Evolutionary conservation across 1,140 invertebrate species (phyloP).

Genomic region (Caerostris darwini): DNA sequence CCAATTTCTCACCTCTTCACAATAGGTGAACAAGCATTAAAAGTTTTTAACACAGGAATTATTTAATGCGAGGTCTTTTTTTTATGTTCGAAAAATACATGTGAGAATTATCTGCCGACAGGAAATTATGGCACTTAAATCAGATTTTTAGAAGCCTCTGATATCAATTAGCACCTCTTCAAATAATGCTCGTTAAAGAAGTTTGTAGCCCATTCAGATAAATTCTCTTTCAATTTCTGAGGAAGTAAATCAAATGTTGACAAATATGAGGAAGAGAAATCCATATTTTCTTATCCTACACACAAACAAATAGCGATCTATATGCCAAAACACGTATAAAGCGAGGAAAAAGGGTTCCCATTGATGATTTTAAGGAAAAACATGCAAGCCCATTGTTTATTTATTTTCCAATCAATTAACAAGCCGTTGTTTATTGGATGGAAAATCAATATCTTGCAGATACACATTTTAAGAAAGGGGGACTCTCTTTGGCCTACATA

Average conservation of each 20-base stretch:
- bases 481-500: background rate
- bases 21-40: too few species aligned
- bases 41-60: too few species aligned
- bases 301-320: background rate
- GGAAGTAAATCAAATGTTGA: background rate
- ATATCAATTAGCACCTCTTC: too few species aligned
- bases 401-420: background rate
- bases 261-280: slow-evolving; percentile 3
- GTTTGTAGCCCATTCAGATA: too few species aligned
- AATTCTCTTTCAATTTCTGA: background rate
- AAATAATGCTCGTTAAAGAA: too few species aligned
- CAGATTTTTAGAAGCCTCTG: too few species aligned
- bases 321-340: background rate
- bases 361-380: background rate
- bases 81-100: too few species aligned
- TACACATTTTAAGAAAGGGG: background rate
- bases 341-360: background rate
- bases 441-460: background rate
- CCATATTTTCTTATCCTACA: background rate
- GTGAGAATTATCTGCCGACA: too few species aligned
- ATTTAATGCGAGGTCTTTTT: too few species aligned
- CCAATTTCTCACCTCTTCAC: too few species aligned
- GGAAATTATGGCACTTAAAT: too few species aligned
- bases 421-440: background rate
- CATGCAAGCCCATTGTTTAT: background rate